Evolutionary conservation across 2,113 vertebrate species (phyloP).

Genomic region (Leptosomus discolor): DNA sequence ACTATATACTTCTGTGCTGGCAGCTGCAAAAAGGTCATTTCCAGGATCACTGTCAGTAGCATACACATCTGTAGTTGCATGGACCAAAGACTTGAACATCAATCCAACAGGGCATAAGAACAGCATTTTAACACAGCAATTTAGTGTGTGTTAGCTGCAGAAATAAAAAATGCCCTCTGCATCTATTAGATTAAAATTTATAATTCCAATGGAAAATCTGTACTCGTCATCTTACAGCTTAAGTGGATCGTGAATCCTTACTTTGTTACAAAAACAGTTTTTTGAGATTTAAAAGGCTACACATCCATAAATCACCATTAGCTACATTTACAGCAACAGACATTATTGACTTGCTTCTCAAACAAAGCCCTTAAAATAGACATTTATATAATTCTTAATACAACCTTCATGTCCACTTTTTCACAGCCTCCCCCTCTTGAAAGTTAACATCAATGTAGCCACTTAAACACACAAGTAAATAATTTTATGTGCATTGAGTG

Average conservation of each 20-base stretch:
- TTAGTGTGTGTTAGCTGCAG: neutral
- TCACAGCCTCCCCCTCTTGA: neutral
- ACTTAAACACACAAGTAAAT: neutral
- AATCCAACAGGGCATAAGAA: neutral
- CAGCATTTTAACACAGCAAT: neutral
- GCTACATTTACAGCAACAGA: neutral
- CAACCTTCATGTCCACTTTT: neutral
- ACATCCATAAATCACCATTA: neutral
- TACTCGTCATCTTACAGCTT: neutral
- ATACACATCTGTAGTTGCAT: neutral
- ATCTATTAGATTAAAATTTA: neutral
- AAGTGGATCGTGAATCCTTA: neutral
- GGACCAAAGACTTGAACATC: neutral
- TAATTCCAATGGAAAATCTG: neutral
- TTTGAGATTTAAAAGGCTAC: neutral
- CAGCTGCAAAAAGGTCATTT: neutral
- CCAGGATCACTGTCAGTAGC: neutral
- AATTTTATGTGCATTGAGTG: neutral
- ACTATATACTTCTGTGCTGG: neutral
- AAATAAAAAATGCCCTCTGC: neutral
- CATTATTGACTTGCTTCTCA: neutral
- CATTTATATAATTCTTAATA: neutral
- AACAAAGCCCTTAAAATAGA: neutral
- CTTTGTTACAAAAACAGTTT: neutral
- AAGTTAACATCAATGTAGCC: neutral